Evolutionary conservation across 2,113 vertebrate species (phyloP), one percentile per base, ranked within the genome.

Genomic region (Hydrochoerus hydrochaeris): DNA sequence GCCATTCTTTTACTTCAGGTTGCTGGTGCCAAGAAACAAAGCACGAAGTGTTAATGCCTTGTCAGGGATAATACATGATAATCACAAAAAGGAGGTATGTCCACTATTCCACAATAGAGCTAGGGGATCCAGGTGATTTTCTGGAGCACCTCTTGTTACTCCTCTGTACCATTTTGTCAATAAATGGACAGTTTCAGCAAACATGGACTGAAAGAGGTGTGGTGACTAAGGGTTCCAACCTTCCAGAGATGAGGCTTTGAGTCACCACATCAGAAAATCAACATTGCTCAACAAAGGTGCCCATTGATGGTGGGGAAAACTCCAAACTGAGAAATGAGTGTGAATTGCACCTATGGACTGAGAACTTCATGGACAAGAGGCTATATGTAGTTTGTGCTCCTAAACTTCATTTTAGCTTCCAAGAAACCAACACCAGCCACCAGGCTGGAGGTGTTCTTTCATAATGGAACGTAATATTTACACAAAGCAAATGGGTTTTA

Each of bases 1-100:
- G 16, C 57, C 49, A 85, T 20, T 14, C 0, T 14, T 58, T 69
- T 54, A 44, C 12, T 85, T 77, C n/a, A 78, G 73, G 20, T 77
- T 89, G 20, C 30, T 78, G 6, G 1, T 83, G 44, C 22, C 30
- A 83, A 81, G 41, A 85, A 46, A 88, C 1, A 52, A 78, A 10
- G n/a, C 73, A 86, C 49, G 7, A 54, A 57, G 49, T 52, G 32
- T 54, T 94, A n/a, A 60, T 35, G 22, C 26, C n/a, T 35, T 35
- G 5, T n/a, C 35, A 62, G 69, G 35, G 12, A 0, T 4, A 82
- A 85, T 1, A 0, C 11, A 9, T 12, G n/a, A 17, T 35, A 20
- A 24, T 30, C 80, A 10, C 9, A 60, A 91, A 32, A 20, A 77
- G 7, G 49, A 81, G n/a, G 16, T 19, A 16, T 11, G 4, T 4